Evolutionary conservation across 2,797 vertebrate species (phyloP), one percentile per base, ranked within the genome.

Genomic region (Typhlichthys subterraneus): DNA sequence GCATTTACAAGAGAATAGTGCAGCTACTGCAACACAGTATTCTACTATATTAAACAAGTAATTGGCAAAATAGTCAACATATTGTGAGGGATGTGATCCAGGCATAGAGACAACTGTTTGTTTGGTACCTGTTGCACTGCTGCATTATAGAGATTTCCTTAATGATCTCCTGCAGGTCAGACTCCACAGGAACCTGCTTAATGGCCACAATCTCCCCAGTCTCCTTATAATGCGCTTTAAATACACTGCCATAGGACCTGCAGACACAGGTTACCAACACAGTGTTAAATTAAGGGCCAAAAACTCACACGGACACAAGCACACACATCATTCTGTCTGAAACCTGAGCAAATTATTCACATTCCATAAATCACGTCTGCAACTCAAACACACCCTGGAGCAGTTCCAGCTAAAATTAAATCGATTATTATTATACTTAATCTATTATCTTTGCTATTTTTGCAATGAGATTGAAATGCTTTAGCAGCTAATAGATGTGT

Each of bases 61-160:
- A 38, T 6, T 38, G 33, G 33, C 33, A 38, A 38, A 29, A 29
- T 3, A 29, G 23, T 10, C 45, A 47, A 9, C 9, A 9, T 9
- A 10, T 9, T 47, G 45, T 1, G 23, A 29, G 23, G 4, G 23
- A 2, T 38, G 33, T 38, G 33, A 48, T 17, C 17, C 51, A 52
- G 17, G 3, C 17, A 7, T 29, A 10, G 19, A 5, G 46, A 45
- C 12, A 59, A 5, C 14, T 29, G 17, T 33, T 3, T 10, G 12
- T 46, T 11, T 55, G 12, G 79, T 83, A 97, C 97, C 96, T 98
- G 92, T 97, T 96, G 63, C 96, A 98, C 19, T 98, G 97, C 80
- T 98, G 96, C 96, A 98, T 98, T 73, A 98, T 98, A 64, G 97
- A 96, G 84, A 98, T 98, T 74, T 98, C 96, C 83, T 98, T 98